A percentile compares a stretch with the other conserved stretches of the same genome.
These are phyloP conservation scores for Enteromius radiatus DNA, from an alignment of 2,797 vertebrate genomes.

Conservation along the genomic window DNA sequence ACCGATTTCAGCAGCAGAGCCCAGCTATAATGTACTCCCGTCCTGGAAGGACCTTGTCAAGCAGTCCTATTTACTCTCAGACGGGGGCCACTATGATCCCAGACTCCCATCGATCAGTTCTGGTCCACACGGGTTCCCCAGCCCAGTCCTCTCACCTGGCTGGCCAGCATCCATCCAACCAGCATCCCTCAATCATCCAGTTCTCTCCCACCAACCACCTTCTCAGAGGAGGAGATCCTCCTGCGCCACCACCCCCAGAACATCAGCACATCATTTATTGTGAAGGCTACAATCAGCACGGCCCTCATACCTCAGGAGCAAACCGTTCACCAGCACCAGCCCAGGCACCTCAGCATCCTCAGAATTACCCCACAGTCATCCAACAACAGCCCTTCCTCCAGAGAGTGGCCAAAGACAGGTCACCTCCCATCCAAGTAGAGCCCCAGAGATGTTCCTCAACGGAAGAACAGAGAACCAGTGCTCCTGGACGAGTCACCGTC, in stretches of 20 bases:
- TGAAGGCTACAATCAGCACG: conserved; percentile 80
- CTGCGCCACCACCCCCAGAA: conserved; percentile 64
- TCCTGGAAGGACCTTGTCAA: conserved; percentile 83
- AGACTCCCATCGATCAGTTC: conserved; percentile 91
- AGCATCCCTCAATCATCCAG: conserved; percentile 85
- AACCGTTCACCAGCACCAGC: conserved; percentile 74
- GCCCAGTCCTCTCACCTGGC: conserved; percentile 76
- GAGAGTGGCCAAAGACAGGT: conserved; percentile 68
- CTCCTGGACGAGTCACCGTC: conserved; percentile 86
- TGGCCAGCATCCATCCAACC: conserved; percentile 77
- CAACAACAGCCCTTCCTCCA: conserved; percentile 86
- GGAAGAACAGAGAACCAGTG: conserved; percentile 81
- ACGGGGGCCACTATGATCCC: conserved; percentile 75
- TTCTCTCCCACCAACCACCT: conserved; percentile 90
- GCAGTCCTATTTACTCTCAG: conserved; percentile 86
- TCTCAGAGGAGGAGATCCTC: conserved; percentile 81
- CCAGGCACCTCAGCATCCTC: conserved; percentile 68
- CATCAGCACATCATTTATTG: conserved; percentile 92
- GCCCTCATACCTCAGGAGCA: conserved; percentile 59
- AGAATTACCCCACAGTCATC: conserved; percentile 90
- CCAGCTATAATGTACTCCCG: conserved; percentile 87
- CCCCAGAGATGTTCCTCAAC: conserved; percentile 72
- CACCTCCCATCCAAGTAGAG: conserved; percentile 71
- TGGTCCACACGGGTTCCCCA: conserved; percentile 90
- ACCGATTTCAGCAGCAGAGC: conserved; percentile 89